Conservation (phyloP, 1,140 invertebrate species). For the Phortica variegata region DNA sequence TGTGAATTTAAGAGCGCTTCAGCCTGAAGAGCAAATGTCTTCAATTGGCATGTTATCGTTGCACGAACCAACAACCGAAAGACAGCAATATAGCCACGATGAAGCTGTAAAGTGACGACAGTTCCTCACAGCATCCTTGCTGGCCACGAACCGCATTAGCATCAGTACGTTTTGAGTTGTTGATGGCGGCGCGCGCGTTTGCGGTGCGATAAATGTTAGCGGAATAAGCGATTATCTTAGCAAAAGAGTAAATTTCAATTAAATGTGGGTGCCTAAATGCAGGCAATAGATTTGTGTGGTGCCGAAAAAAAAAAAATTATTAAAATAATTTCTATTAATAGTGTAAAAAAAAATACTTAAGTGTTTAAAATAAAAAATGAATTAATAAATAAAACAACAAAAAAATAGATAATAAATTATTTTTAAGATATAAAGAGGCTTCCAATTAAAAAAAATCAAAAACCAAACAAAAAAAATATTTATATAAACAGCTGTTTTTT, state of each 20-base stretch:
- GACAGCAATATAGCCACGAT: constrained; percentile 10
- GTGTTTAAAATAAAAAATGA: constrained; percentile 1
- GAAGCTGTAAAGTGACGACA: constrained; percentile 8
- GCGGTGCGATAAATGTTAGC: no score
- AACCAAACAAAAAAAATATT: constrained; percentile 1
- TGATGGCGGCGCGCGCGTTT: constrained; percentile 41
- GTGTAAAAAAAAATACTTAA: not conserved
- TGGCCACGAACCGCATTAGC: constrained; percentile 15
- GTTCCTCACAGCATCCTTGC: constrained; percentile 13
- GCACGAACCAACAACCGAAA: constrained; percentile 10
- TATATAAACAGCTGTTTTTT: not conserved
- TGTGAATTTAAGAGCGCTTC: no score
- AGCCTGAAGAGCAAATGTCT: constrained; percentile 17
- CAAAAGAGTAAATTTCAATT: no score
- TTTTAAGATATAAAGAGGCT: not conserved
- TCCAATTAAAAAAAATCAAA: not conserved
- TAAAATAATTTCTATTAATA: constrained; percentile 4
- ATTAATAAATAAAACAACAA: not conserved
- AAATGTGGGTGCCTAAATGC: no score
- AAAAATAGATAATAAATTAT: not conserved
- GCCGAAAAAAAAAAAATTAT: no score
- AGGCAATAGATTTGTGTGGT: no score
- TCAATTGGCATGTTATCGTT: constrained; percentile 17
- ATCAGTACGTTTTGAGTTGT: constrained; percentile 48
- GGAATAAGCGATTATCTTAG: no score